Percentiles rank a stretch among this genome's conserved stretches.
phyloP scores from a whole-genome alignment of 1,140 invertebrate genomes.

The Galendromus occidentalis region DNA sequence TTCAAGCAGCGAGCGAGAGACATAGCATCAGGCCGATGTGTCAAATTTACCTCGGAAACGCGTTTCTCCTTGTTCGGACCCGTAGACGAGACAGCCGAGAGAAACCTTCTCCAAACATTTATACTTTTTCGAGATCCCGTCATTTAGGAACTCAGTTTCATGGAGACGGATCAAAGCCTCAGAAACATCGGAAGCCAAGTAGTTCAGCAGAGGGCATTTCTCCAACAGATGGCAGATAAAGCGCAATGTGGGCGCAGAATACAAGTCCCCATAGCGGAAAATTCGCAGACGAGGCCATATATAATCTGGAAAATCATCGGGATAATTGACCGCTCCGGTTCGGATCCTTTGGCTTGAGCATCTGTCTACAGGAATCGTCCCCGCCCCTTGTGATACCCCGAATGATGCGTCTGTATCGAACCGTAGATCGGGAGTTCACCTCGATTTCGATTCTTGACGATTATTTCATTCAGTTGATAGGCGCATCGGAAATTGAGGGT shows the following conservation, averaged over 20 bases:
- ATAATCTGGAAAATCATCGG: no score
- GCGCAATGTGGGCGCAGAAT: not conserved
- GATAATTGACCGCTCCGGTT: no score
- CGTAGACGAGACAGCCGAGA: not conserved
- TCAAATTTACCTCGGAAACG: not conserved
- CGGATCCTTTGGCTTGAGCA: no score
- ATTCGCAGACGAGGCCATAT: not conserved
- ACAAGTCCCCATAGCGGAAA: slow-evolving; percentile 4
- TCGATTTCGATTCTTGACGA: not conserved
- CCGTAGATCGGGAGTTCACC: not conserved
- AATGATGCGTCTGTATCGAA: not conserved
- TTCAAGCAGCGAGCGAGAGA: no score
- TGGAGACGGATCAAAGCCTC: not conserved
- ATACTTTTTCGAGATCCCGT: not conserved
- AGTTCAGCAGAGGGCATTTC: not conserved
- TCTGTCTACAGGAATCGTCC: no score
- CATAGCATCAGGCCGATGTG: no score
- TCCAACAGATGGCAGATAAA: slow-evolving; percentile 6
- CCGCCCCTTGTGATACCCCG: no score
- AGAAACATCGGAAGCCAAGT: not conserved
- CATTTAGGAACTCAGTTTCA: not conserved
- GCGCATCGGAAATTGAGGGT: not conserved
- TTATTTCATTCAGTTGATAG: not conserved
- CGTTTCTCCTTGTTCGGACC: not conserved
- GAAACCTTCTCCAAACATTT: not conserved